Percentiles rank a stretch among this genome's conserved stretches.
These are phyloP conservation scores for Theretra japonica DNA, from an alignment of 2,888 invertebrate genomes.

Conservation along the genomic window DNA sequence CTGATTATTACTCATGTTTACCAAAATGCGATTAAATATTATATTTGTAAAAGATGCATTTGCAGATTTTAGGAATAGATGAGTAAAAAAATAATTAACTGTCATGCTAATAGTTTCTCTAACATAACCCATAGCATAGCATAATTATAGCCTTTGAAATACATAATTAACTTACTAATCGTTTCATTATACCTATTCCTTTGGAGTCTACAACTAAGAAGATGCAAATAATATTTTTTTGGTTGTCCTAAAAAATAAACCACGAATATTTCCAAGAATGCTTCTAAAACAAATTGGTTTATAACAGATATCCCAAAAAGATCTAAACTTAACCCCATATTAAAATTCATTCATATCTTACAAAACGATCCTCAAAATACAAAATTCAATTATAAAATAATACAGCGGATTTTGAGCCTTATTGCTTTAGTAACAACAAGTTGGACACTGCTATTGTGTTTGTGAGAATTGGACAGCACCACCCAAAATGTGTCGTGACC, in stretches of 20 bases:
- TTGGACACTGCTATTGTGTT: not conserved
- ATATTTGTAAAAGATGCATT: no score
- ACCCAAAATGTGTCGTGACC: not conserved
- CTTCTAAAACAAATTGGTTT: conserved; percentile 20
- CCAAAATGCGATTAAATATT: no score
- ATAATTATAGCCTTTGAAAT: no score
- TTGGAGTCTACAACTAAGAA: not conserved
- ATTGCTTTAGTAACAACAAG: not conserved
- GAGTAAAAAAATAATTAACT: no score
- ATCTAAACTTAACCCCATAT: conserved; percentile 22
- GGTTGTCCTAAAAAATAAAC: not conserved
- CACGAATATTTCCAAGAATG: conserved; percentile 3
- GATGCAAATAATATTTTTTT: not conserved
- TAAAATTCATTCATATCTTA: conserved; percentile 19
- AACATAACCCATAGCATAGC: no score
- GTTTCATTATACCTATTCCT: no score
- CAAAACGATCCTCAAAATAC: conserved; percentile 4
- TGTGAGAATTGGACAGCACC: conserved; percentile 9
- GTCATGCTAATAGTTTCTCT: no score
- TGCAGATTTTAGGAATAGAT: no score
- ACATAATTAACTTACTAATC: no score
- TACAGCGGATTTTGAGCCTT: conserved; percentile 3
- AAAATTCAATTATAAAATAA: not conserved
- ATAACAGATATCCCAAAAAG: conserved; percentile 19
- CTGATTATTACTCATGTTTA: no score